Evolutionary conservation across 2,888 invertebrate genomes (phyloP).

Genomic region (Pammene aurita): DNA sequence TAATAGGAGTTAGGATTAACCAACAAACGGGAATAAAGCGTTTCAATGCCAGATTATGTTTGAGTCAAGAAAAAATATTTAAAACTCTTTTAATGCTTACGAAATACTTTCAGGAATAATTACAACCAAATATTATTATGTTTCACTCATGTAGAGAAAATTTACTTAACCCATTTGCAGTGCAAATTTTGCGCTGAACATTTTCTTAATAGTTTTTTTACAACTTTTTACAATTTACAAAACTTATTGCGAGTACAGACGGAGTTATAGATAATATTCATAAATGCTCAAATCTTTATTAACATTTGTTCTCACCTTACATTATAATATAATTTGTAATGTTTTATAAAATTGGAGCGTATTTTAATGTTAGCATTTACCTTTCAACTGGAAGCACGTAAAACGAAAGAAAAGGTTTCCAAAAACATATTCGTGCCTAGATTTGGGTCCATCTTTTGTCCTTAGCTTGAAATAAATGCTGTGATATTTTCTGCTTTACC

Average conservation of each 20-base stretch:
- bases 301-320: background rate
- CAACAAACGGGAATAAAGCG: background rate
- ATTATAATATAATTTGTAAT: background rate
- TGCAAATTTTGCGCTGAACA: background rate
- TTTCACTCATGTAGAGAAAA: background rate
- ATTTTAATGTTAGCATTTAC: background rate
- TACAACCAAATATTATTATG: background rate
- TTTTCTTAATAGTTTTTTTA: background rate
- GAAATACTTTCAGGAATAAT: background rate
- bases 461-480: slow-evolving; percentile 26
- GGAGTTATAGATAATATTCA: background rate
- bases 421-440: background rate
- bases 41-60: background rate
- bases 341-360: background rate
- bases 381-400: background rate
- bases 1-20: background rate
- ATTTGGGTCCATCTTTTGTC: slow-evolving; percentile 18
- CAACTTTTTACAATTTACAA: too few relatives aligned
- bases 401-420: background rate
- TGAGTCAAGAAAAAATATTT: background rate
- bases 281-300: background rate
- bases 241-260: too few relatives aligned
- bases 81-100: background rate
- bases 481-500: slow-evolving; percentile 26
- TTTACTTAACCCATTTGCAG: background rate